A percentile compares a stretch with the other conserved stretches of the same genome.
These are phyloP conservation scores for Volucella bombylans DNA, from an alignment of 2,888 invertebrate genomes.

Conservation along the genomic window DNA sequence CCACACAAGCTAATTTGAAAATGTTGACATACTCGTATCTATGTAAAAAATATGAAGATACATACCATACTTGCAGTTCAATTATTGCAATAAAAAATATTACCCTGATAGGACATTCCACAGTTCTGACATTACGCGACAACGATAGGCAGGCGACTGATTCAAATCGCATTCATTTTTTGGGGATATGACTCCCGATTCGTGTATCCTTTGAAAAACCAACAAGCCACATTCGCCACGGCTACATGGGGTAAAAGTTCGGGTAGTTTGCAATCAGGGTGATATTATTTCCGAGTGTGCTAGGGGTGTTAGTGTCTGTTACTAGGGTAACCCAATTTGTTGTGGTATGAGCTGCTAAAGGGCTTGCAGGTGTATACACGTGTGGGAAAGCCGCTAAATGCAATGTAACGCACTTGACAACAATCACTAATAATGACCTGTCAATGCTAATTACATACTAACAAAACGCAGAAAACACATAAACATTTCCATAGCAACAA, in stretches of 20 bases:
- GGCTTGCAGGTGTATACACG: constrained; percentile 18
- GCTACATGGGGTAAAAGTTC: neutral
- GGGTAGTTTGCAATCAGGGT: constrained; percentile 10
- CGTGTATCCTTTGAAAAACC: constrained; percentile 25
- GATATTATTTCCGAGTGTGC: neutral
- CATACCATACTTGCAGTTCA: constrained; percentile 12
- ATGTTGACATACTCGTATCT: too few relatives aligned
- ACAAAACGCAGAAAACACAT: too few relatives aligned
- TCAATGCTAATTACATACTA: neutral
- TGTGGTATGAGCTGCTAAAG: constrained; percentile 45
- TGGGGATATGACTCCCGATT: constrained; percentile 14
- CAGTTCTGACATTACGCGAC: constrained; percentile 27
- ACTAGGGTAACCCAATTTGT: constrained; percentile 50
- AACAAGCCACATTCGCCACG: constrained; percentile 15
- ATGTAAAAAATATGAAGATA: too few relatives aligned
- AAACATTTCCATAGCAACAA: constrained; percentile 4
- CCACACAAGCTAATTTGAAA: neutral
- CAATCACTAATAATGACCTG: constrained; percentile 19
- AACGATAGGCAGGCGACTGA: constrained; percentile 43
- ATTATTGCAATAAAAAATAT: constrained; percentile 14
- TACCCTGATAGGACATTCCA: constrained; percentile 23
- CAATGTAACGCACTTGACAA: constrained; percentile 44
- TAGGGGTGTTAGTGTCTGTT: constrained; percentile 50
- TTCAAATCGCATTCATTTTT: constrained; percentile 27
- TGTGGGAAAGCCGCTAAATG: constrained; percentile 14